phyloP scores from a whole-genome alignment of 2,888 invertebrate genomes.

The Plemyria rubiginata region DNA sequence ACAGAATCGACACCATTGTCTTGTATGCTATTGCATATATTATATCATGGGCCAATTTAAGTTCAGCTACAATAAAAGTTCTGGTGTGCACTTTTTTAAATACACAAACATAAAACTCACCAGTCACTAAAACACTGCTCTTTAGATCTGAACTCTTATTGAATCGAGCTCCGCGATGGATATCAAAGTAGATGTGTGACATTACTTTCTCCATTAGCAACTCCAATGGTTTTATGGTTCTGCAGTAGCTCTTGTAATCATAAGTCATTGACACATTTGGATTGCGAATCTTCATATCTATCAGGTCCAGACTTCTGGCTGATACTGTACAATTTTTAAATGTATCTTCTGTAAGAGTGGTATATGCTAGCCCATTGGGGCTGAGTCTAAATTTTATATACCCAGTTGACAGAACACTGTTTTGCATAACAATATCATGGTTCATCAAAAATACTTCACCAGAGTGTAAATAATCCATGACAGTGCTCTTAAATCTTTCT shows the following conservation, averaged over 20 bases:
- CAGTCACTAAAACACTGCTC: slow-evolving; percentile 75
- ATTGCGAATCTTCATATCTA: slow-evolving; percentile 62
- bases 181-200: slow-evolving; percentile 71
- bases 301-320: slow-evolving; percentile 64
- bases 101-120: slow-evolving; percentile 49
- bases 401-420: slow-evolving; percentile 65
- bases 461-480: slow-evolving; percentile 77
- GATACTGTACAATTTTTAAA: slow-evolving; percentile 79
- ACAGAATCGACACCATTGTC: too few relatives aligned
- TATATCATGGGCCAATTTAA: too few relatives aligned
- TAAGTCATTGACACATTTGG: slow-evolving; percentile 58
- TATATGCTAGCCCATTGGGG: slow-evolving; percentile 77
- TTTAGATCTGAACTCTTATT: slow-evolving; percentile 68
- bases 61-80: too few relatives aligned
- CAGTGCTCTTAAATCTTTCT: slow-evolving; percentile 79
- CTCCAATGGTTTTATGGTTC: slow-evolving; percentile 81
- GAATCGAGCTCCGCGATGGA: slow-evolving; percentile 72
- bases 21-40: too few relatives aligned
- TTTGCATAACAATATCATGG: slow-evolving; percentile 77
- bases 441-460: slow-evolving; percentile 83
- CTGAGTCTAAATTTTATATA: slow-evolving; percentile 72
- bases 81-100: too few relatives aligned
- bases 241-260: slow-evolving; percentile 74
- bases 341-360: slow-evolving; percentile 79
- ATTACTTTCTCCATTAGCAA: slow-evolving; percentile 64